Evolutionary conservation across 2,113 vertebrate species (phyloP).

Genomic region (Brachyistius frenatus): DNA sequence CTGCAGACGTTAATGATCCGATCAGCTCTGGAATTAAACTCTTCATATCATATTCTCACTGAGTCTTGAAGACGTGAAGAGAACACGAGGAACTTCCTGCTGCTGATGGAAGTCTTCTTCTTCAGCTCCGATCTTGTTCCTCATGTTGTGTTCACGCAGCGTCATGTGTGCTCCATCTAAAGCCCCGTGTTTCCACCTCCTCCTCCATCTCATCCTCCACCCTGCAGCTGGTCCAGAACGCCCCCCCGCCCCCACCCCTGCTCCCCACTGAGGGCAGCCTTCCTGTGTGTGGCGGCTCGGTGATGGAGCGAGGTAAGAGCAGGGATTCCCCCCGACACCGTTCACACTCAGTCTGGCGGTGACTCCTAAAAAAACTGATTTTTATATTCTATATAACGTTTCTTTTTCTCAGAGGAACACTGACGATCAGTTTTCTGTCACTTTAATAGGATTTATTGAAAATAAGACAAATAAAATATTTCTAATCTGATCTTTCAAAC

Average conservation of each 20-base stretch:
- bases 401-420: too few species aligned
- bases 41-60: conserved; percentile 22
- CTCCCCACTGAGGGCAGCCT: conserved; percentile 48
- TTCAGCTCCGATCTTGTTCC: not conserved
- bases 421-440: not conserved
- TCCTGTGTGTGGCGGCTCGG: conserved; percentile 59
- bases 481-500: too few species aligned
- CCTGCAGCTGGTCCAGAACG: conserved; percentile 65
- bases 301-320: conserved; percentile 74
- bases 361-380: too few species aligned
- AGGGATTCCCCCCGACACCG: too few species aligned
- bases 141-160: not conserved
- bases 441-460: not conserved
- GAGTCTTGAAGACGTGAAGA: conserved; percentile 19
- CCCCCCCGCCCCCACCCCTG: conserved; percentile 47
- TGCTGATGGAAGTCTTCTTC: conserved; percentile 13
- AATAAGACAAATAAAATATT: not conserved
- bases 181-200: conserved; percentile 19
- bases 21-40: conserved; percentile 50
- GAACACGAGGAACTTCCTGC: conserved; percentile 15
- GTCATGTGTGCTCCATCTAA: not conserved
- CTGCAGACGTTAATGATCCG: conserved; percentile 28
- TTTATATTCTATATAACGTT: too few species aligned
- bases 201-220: conserved; percentile 31
- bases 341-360: too few species aligned